Conservation (phyloP, 2,113 vertebrate genomes). For the Delphinapterus leucas region DNA sequence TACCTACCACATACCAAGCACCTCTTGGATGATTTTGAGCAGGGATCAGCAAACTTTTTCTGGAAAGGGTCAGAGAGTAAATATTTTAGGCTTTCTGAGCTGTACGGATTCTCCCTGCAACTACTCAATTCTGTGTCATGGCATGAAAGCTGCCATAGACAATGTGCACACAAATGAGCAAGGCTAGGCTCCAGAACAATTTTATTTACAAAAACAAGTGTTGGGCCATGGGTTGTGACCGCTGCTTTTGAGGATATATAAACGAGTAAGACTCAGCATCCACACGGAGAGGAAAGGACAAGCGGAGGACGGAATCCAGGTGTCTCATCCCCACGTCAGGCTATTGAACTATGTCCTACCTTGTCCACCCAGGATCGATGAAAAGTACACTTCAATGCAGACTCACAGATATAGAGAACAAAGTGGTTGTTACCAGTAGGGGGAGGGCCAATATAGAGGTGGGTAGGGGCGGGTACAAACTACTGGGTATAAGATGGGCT, state of each 20-base stretch:
- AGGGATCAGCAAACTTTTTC: background rate
- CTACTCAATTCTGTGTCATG: background rate
- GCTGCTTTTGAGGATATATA: background rate
- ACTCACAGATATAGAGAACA: background rate
- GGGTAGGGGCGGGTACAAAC: background rate
- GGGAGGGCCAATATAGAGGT: background rate
- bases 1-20: background rate
- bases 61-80: background rate
- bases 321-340: background rate
- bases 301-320: background rate
- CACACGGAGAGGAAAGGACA: background rate
- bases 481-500: background rate
- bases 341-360: background rate
- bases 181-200: background rate
- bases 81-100: background rate
- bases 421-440: background rate
- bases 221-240: background rate
- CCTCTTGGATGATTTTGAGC: background rate
- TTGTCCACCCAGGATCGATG: background rate
- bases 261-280: background rate
- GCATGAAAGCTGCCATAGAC: background rate
- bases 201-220: background rate
- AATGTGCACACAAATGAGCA: background rate
- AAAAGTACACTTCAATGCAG: background rate
- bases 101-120: background rate